Evolutionary conservation across 1,140 invertebrate species (phyloP), one percentile per base, ranked within the genome.

Genomic region (Chelonus insularis): DNA sequence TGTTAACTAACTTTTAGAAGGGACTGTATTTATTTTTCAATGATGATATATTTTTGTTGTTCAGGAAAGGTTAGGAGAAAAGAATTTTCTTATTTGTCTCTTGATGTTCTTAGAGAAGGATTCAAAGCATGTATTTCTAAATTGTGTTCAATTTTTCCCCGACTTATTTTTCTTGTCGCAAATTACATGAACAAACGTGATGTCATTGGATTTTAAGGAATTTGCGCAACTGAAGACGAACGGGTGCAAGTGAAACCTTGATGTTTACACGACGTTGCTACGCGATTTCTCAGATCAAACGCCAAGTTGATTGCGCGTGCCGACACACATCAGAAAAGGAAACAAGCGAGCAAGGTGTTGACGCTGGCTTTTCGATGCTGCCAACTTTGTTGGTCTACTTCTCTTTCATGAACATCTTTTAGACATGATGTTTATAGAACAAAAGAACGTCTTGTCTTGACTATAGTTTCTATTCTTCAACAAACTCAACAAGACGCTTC

Each of bases 251-350:
- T 11, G 54, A 37, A 43, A 39, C 21, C 36, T 16, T 23, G 18
- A 25, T 62, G 52, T 56, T 62, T 56, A 56, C 43, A 37, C 41
- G 29, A 56, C 12, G 25, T 41, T 25, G 43, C 37, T 25, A 51
- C 68, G 60, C 64, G 71, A 70, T 75, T 73, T 72, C 60, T 59
- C 59, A 68, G 72, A 76, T 73, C 72, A 76, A 77, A 77, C 70
- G 69, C 36, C 18, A 32, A 59, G 54, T 64, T 74, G 72, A 76
- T 75, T 75, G 69, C 68, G 54, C 39, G 56, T 58, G 55, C 56
- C 18, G 16, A 36, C 39, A 5, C 60, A 0, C 63, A 9, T 23
- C 50, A 52, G 12, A 34, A 29, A 32, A n/a, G 34, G 32, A 12
- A 52, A 36, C 25, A 52, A 52, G 29, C 45, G 14, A 52, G n/a